Base-by-base conservation (phyloP, 2,113 vertebrate species). In the Pachycephala philippinensis region DNA sequence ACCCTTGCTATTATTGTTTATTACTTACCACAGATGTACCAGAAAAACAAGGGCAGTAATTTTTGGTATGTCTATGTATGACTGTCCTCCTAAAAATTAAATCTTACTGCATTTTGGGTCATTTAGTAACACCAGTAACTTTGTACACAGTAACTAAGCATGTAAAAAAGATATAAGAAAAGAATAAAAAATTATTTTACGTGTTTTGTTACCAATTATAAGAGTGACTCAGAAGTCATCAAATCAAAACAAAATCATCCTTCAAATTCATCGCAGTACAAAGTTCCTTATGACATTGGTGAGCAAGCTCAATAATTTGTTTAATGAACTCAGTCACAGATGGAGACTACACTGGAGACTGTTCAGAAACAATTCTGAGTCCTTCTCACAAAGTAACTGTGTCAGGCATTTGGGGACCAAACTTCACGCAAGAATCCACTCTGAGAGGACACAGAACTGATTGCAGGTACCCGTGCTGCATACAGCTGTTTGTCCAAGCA, bases 311-410 rank as follows among this genome's bases (percentile, higher is more conserved):
- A 90, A 71, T 93, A 83, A 72, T 65, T 83, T 64, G 11, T 84
- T 96, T 90, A 74, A 91, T 86, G 70, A 95, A 91, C 35, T 57
- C 71, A 65, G 40, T 77, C 89, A 82, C 52, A 93, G 68, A 89
- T 78, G 72, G 65, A 89, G 68, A 49, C 52, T 81, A 70, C 72
- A 70, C 45, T 76, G 74, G 66, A 90, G 84, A 69, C n/a, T 80
- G 64, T 74, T 74, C 52, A 83, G 45, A 89, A 85, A 60, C 59
- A 84, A 72, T 76, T 93, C 28, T 69, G 75, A 90, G 45, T 61
- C 47, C 20, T 69, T 79, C 44, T 60, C 35, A 57, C 54, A 82
- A 87, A 82, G 37, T 44, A 72, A 91, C 19, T 69, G n/a, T 82
- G 45, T 59, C 87, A 85, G 63, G 57, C 15, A 52, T 68, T 80